Percentiles rank a stretch among this genome's conserved stretches.
These are phyloP conservation scores for Thalassophryne amazonica DNA, from an alignment of 2,797 vertebrate species.

Conservation along the genomic window DNA sequence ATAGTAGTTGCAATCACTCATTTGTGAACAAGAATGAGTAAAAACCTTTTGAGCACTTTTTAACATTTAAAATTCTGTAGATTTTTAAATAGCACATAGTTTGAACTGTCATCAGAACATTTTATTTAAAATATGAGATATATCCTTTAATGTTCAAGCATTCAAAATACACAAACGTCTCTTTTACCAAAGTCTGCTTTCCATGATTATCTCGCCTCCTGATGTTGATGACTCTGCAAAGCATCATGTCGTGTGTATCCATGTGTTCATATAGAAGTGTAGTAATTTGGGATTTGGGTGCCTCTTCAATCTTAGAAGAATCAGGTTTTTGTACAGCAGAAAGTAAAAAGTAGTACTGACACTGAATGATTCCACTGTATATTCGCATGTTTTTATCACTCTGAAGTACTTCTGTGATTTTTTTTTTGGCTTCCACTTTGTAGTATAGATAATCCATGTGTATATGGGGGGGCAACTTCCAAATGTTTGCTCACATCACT, in stretches of 20 bases:
- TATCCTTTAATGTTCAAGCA: no score
- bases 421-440: not conserved
- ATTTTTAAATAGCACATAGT: not conserved
- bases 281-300: not conserved
- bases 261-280: not conserved
- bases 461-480: slow-evolving; percentile 14
- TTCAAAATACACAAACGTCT: not conserved
- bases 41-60: not conserved
- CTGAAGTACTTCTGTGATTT: slow-evolving; percentile 43
- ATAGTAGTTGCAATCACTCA: not conserved
- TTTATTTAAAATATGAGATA: no score
- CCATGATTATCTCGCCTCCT: not conserved
- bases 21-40: no score
- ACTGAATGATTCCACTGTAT: not conserved
- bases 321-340: not conserved
- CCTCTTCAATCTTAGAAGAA: not conserved
- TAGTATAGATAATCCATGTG: slow-evolving; percentile 12
- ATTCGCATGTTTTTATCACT: not conserved
- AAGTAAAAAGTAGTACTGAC: not conserved
- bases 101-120: no score
- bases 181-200: slow-evolving; percentile 4
- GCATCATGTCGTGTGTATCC: not conserved
- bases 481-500: slow-evolving; percentile 46
- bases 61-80: not conserved
- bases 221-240: not conserved